Evolutionary conservation across 2,797 vertebrate genomes (phyloP).

Genomic region (Lithobates sylvaticus): DNA sequence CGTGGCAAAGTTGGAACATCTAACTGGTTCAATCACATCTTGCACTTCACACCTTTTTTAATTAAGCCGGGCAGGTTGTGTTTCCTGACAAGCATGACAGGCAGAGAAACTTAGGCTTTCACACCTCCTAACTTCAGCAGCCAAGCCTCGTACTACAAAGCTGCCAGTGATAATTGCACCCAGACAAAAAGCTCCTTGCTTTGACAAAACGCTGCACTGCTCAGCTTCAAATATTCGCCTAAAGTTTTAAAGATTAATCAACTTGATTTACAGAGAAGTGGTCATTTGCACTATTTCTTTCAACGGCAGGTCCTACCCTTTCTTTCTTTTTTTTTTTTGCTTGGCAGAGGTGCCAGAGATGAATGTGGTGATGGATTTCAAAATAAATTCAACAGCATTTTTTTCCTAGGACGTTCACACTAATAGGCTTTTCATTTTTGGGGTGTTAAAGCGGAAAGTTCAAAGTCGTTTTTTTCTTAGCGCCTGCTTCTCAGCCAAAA

Average conservation of each 20-base stretch:
- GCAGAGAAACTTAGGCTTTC: constrained; percentile 52
- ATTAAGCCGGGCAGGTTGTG: constrained; percentile 62
- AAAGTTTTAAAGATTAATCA: constrained; percentile 50
- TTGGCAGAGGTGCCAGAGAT: neutral
- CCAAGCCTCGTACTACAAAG: constrained; percentile 12
- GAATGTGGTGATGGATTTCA: constrained; percentile 21
- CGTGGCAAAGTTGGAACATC: constrained; percentile 39
- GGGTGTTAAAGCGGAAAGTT: neutral
- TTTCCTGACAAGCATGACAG: constrained; percentile 62
- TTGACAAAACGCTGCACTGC: constrained; percentile 27
- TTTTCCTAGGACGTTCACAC: neutral
- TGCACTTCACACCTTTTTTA: constrained; percentile 68
- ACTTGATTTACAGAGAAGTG: constrained; percentile 49
- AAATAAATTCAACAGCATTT: neutral
- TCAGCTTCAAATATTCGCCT: constrained; percentile 31
- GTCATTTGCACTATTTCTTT: constrained; percentile 31
- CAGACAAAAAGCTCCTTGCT: constrained; percentile 41
- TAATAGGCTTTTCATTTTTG: constrained; percentile 17
- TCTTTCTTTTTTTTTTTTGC: neutral
- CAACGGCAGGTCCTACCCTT: neutral
- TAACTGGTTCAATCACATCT: constrained; percentile 37
- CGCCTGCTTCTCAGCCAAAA: too few species aligned
- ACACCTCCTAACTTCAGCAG: constrained; percentile 21
- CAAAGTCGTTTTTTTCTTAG: neutral
- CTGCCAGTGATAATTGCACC: constrained; percentile 63